Evolutionary conservation across 2,797 vertebrate genomes (phyloP).

Genomic region (Peromyscus nudipes): DNA sequence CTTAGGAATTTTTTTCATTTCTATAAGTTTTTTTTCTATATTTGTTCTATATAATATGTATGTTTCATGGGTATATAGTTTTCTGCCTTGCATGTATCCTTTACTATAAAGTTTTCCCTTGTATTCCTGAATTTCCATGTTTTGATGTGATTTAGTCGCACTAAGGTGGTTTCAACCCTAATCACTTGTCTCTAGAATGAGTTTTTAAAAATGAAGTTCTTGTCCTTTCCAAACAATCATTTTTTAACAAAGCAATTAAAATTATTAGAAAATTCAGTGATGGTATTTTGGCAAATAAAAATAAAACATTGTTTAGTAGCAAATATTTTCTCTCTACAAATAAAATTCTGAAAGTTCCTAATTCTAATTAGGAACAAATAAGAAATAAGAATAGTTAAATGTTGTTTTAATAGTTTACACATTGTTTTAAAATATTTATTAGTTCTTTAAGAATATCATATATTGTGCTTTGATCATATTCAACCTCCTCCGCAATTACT

Average conservation of each 20-base stretch:
- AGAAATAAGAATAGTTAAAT: neutral
- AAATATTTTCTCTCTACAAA: constrained; percentile 48
- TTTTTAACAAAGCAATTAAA: constrained; percentile 16
- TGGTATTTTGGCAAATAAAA: constrained; percentile 32
- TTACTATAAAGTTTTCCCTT: neutral
- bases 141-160: neutral
- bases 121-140: neutral
- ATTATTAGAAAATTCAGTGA: constrained; percentile 19
- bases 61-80: neutral
- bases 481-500: neutral
- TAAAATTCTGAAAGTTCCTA: neutral
- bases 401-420: neutral
- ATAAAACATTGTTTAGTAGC: neutral
- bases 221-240: neutral
- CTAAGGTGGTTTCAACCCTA: neutral
- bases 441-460: neutral
- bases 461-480: neutral
- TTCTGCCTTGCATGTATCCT: neutral
- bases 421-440: neutral
- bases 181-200: constrained; percentile 6
- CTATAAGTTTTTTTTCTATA: neutral
- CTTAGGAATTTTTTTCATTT: neutral
- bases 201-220: neutral
- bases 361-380: constrained; percentile 23
- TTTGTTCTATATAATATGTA: neutral